These are phyloP conservation scores for Diarsia dahlii DNA, from an alignment of 2,888 invertebrate genomes.

Conservation along the genomic window DNA sequence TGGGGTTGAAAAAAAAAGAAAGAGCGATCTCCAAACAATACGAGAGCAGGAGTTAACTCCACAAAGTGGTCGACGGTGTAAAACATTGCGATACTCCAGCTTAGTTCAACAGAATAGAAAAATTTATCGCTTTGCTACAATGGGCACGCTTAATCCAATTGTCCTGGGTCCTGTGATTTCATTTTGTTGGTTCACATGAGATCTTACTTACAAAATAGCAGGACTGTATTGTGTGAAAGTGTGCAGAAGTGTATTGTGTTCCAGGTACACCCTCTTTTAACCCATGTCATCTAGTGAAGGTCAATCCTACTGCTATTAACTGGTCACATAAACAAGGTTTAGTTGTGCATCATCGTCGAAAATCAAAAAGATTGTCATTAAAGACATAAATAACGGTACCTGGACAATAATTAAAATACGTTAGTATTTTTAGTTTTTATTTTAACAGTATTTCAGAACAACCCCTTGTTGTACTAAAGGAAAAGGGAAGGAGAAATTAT, in stretches of 20 bases:
- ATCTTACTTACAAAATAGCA: conserved; percentile 63
- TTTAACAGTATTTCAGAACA: too few relatives aligned
- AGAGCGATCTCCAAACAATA: conserved; percentile 70
- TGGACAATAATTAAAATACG: too few relatives aligned
- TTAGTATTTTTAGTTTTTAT: too few relatives aligned
- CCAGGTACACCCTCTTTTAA: neutral
- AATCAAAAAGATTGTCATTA: too few relatives aligned
- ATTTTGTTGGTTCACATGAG: conserved; percentile 75
- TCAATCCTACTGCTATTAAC: too few relatives aligned
- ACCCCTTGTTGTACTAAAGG: too few relatives aligned
- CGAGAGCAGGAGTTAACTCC: conserved; percentile 69
- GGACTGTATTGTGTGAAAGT: conserved; percentile 3
- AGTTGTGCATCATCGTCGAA: too few relatives aligned
- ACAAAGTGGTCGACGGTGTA: conserved; percentile 58
- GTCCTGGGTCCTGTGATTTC: conserved; percentile 79
- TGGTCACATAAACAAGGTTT: too few relatives aligned
- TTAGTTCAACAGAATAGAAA: conserved; percentile 80
- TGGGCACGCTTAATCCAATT: conserved; percentile 82
- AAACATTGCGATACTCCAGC: conserved; percentile 77
- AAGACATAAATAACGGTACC: too few relatives aligned
- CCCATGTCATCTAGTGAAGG: too few relatives aligned
- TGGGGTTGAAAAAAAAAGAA: conserved; percentile 66
- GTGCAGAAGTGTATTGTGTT: neutral
- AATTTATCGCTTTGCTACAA: conserved; percentile 87
- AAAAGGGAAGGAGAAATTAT: too few relatives aligned